These are phyloP conservation scores for Rhincodon typus DNA, from an alignment of 2,797 vertebrate genomes.

Conservation along the genomic window DNA sequence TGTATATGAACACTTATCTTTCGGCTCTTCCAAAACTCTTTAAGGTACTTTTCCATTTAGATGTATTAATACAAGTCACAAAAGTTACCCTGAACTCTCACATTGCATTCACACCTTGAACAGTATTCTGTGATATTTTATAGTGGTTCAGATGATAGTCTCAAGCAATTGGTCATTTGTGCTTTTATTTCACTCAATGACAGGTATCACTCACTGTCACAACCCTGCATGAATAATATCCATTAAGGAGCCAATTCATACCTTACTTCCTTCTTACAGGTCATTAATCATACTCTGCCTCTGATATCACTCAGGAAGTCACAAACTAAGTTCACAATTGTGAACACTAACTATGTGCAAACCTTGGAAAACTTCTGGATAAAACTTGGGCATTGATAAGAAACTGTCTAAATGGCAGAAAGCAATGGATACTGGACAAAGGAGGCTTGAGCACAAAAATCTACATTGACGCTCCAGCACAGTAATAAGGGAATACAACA, in stretches of 20 bases:
- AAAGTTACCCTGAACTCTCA: neutral
- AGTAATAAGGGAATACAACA: neutral
- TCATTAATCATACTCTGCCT: neutral
- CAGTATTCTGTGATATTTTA: neutral
- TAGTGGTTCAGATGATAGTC: neutral
- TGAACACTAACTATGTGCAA: neutral
- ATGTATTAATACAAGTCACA: neutral
- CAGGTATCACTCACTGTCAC: neutral
- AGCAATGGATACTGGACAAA: neutral
- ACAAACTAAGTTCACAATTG: neutral
- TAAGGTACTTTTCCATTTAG: neutral
- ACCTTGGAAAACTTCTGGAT: neutral
- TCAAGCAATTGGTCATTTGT: neutral
- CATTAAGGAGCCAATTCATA: neutral
- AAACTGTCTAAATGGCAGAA: neutral
- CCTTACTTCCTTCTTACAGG: neutral
- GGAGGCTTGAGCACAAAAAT: neutral
- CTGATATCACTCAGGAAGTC: neutral
- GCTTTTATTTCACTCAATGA: neutral
- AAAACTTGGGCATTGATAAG: neutral
- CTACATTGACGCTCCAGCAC: neutral
- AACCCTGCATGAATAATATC: neutral
- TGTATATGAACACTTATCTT: neutral
- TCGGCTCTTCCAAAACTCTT: neutral
- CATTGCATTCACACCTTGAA: neutral